phyloP scores from a whole-genome alignment of 2,888 invertebrate genomes.

The Chromoteleia sp. region DNA sequence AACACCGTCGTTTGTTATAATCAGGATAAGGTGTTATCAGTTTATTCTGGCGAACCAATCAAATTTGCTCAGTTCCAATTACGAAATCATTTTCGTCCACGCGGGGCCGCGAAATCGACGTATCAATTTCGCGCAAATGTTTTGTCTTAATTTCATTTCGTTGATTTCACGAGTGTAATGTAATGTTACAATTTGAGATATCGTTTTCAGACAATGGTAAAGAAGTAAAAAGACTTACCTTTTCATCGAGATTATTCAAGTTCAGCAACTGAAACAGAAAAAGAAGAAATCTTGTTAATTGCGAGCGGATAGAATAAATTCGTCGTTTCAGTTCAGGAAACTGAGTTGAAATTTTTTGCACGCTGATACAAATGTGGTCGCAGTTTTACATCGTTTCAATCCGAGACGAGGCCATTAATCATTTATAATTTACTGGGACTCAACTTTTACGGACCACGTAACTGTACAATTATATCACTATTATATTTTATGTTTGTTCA shows the following conservation, averaged over 20 bases:
- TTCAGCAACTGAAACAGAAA: slow-evolving; percentile 81
- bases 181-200: too few relatives aligned
- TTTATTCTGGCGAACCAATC: not conserved
- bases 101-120: too few relatives aligned
- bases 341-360: slow-evolving; percentile 7
- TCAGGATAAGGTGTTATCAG: not conserved
- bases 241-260: slow-evolving; percentile 81
- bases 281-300: slow-evolving; percentile 33
- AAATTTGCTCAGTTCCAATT: not conserved
- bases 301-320: slow-evolving; percentile 7
- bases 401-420: slow-evolving; percentile 31
- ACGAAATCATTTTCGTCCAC: not conserved
- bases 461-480: slow-evolving; percentile 50
- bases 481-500: slow-evolving; percentile 51
- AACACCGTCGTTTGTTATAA: not conserved
- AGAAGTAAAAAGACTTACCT: slow-evolving; percentile 77
- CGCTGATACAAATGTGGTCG: slow-evolving; percentile 1
- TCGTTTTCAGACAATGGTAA: not conserved
- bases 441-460: slow-evolving; percentile 33
- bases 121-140: too few relatives aligned
- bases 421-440: slow-evolving; percentile 37
- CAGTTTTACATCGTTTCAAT: slow-evolving; percentile 21
- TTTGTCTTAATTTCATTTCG: too few relatives aligned
- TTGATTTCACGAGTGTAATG: too few relatives aligned
- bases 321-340: not conserved